Percentiles rank a stretch among this genome's conserved stretches.
These are phyloP conservation scores for Typhlichthys subterraneus DNA, from an alignment of 2,797 vertebrate genomes.

Conservation along the genomic window DNA sequence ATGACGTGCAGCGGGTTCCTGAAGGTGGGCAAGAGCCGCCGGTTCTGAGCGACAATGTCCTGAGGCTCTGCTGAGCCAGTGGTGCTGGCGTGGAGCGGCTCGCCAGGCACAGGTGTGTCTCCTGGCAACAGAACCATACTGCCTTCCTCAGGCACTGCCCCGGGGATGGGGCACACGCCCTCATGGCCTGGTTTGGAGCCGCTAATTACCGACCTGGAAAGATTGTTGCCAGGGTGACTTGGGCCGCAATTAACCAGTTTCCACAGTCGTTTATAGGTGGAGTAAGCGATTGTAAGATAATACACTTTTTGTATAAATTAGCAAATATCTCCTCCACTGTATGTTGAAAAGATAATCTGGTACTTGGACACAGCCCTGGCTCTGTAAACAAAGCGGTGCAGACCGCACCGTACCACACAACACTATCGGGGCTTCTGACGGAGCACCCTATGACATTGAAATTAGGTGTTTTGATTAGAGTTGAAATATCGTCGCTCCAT, in stretches of 20 bases:
- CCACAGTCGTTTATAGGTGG: no score
- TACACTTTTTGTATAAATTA: neutral
- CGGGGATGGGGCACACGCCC: constrained; percentile 56
- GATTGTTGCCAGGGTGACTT: neutral
- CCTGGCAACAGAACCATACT: constrained; percentile 40
- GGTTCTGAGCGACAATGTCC: constrained; percentile 76
- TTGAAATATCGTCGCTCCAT: no score
- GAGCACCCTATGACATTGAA: no score
- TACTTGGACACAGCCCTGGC: no score
- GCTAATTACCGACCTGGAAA: constrained; percentile 78
- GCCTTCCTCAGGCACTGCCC: constrained; percentile 67
- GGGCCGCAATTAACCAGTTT: neutral
- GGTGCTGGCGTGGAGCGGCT: neutral
- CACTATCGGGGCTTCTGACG: no score
- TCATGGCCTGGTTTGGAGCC: constrained; percentile 49
- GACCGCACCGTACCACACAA: no score
- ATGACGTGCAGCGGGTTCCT: constrained; percentile 86
- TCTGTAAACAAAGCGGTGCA: no score
- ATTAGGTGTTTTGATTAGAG: no score
- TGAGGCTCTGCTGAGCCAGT: constrained; percentile 43
- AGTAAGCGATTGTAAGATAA: neutral
- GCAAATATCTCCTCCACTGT: no score
- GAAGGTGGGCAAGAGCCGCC: constrained; percentile 78
- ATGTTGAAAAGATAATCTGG: no score
- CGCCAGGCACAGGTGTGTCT: neutral